These are phyloP conservation scores for Ellobius talpinus DNA, from an alignment of 2,113 vertebrate genomes.

Conservation along the genomic window DNA sequence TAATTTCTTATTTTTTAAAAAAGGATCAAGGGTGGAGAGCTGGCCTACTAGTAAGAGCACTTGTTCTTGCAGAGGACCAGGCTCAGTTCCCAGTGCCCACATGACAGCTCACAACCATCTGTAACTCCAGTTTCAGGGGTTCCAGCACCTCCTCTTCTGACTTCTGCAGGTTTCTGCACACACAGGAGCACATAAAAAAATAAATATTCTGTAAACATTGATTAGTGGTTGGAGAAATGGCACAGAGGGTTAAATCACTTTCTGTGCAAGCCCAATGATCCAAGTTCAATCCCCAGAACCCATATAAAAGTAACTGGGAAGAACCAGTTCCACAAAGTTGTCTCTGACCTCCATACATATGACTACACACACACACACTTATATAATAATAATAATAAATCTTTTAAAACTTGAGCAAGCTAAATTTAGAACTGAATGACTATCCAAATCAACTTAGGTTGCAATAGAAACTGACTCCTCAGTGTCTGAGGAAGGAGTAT, in stretches of 20 bases:
- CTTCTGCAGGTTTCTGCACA: neutral
- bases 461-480: neutral
- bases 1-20: neutral
- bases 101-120: neutral
- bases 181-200: neutral
- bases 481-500: neutral
- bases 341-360: neutral
- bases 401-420: neutral
- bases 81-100: neutral
- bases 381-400: neutral
- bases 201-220: neutral
- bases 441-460: neutral
- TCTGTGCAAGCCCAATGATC: neutral
- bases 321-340: neutral
- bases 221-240: neutral
- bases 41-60: neutral
- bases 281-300: neutral
- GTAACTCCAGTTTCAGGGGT: neutral
- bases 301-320: neutral
- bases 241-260: neutral
- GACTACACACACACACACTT: neutral
- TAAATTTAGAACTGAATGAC: constrained; percentile 36
- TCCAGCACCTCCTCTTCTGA: neutral
- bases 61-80: neutral
- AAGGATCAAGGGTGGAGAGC: neutral